Percentiles rank a stretch among this genome's conserved stretches.
Evolutionary conservation across 2,113 vertebrate genomes (phyloP).

Genomic region (Strix uralensis): DNA sequence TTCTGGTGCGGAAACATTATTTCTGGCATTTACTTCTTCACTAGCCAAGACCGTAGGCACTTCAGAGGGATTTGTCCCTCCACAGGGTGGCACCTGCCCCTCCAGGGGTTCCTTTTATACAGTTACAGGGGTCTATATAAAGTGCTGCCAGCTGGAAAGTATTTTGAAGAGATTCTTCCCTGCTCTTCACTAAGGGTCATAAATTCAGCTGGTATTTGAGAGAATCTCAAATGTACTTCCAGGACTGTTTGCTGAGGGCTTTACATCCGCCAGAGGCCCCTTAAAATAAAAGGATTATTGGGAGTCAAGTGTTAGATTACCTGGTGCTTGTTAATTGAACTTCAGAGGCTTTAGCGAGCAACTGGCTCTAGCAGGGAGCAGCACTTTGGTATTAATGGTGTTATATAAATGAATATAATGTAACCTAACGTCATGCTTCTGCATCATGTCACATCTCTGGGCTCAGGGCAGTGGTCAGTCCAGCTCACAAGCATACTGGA

Average conservation of each 20-base stretch:
- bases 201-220: conserved; percentile 70
- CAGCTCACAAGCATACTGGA: background rate
- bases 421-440: conserved; percentile 7
- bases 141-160: conserved; percentile 68
- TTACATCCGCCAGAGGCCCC: conserved; percentile 51
- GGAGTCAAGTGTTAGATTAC: conserved; percentile 69
- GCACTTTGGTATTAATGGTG: conserved; percentile 44
- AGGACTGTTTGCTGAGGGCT: conserved; percentile 44
- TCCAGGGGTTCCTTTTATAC: conserved; percentile 48
- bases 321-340: conserved; percentile 68
- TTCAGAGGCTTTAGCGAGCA: conserved; percentile 63
- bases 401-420: conserved; percentile 57
- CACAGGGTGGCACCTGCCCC: conserved; percentile 58
- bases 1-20: conserved; percentile 15
- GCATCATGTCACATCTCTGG: background rate
- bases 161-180: conserved; percentile 67
- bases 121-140: conserved; percentile 66
- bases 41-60: background rate
- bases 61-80: conserved; percentile 36
- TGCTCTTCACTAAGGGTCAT: conserved; percentile 58
- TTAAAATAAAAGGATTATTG: conserved; percentile 74
- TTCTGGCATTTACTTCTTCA: background rate
- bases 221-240: conserved; percentile 65
- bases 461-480: background rate
- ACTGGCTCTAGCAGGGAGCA: conserved; percentile 55